These are phyloP conservation scores for Galeopterus variegatus DNA, from an alignment of 2,113 vertebrate genomes.

Conservation along the genomic window DNA sequence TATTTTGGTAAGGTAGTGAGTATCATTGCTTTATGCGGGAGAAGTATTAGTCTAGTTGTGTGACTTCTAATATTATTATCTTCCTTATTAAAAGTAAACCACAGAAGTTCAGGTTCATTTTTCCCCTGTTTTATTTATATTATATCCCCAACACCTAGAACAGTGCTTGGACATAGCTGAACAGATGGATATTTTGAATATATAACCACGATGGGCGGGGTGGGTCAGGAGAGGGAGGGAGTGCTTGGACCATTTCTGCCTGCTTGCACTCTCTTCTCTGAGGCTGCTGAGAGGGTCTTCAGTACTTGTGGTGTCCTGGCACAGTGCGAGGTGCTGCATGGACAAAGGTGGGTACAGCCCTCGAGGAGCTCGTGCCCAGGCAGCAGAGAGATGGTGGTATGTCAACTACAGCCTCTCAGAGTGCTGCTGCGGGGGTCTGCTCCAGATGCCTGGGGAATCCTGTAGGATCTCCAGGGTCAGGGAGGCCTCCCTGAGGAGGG, in stretches of 20 bases:
- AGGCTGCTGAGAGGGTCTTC: not conserved
- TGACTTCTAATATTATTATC: not conserved
- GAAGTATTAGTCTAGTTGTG: not conserved
- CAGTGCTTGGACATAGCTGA: not conserved
- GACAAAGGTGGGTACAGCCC: not conserved
- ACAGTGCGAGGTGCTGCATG: too few species aligned
- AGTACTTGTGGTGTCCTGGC: not conserved
- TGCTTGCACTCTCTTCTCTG: not conserved
- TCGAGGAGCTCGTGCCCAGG: not conserved
- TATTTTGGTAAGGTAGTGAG: not conserved
- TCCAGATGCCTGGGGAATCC: not conserved
- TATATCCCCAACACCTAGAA: not conserved
- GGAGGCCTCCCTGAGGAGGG: not conserved
- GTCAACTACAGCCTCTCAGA: not conserved
- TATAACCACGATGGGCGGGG: too few species aligned
- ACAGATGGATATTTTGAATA: not conserved
- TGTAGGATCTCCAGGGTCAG: too few species aligned
- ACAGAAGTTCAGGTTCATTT: not conserved
- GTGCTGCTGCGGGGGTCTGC: too few species aligned
- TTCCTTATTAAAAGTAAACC: not conserved
- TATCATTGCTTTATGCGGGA: not conserved
- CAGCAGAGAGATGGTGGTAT: not conserved
- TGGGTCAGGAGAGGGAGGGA: not conserved
- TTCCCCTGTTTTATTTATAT: not conserved
- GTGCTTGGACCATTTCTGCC: not conserved